Evolutionary conservation across 2,797 vertebrate genomes (phyloP).

Genomic region (Bucorvus abyssinicus): DNA sequence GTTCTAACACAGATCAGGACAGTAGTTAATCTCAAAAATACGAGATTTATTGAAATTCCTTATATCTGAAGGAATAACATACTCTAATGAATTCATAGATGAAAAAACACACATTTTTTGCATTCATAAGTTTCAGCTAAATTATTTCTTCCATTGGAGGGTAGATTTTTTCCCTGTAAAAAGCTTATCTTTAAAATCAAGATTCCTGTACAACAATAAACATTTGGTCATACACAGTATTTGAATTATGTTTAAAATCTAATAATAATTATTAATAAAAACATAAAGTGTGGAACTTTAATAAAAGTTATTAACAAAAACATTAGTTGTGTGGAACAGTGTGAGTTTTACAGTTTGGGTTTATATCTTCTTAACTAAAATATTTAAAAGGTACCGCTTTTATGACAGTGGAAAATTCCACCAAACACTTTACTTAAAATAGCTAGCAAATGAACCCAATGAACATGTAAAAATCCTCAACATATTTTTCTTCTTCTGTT

Average conservation of each 20-base stretch:
- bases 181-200: background rate
- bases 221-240: background rate
- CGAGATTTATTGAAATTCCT: background rate
- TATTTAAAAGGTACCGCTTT: background rate
- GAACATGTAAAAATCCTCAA: background rate
- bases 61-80: background rate
- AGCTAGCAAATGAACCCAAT: background rate
- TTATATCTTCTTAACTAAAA: background rate
- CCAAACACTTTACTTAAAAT: background rate
- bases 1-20: no score
- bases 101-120: background rate
- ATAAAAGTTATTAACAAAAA: background rate
- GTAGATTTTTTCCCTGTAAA: background rate
- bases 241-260: background rate
- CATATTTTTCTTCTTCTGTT: background rate
- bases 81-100: background rate
- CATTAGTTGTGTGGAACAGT: background rate
- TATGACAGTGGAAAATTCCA: background rate
- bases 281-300: background rate
- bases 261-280: background rate
- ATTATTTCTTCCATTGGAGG: background rate
- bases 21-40: background rate
- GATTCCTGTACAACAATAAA: fast-evolving
- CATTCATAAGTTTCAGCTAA: background rate
- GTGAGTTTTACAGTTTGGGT: background rate